Evolutionary conservation across 2,888 invertebrate genomes (phyloP).

Genomic region (Cheilosia soror): DNA sequence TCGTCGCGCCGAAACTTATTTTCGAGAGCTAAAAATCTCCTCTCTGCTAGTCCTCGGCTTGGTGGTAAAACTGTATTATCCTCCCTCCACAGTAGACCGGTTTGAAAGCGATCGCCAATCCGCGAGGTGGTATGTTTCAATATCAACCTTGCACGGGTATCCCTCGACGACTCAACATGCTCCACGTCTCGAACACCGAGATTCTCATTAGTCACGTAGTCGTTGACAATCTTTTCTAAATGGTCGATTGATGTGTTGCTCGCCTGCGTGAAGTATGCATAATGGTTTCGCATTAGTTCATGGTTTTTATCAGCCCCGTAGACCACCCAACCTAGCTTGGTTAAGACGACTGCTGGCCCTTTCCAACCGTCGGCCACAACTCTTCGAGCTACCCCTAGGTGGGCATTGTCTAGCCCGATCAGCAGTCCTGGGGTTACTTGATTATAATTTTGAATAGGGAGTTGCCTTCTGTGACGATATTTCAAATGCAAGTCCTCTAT

Average conservation of each 20-base stretch:
- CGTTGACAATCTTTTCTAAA: background rate
- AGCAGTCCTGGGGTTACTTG: conserved; percentile 39
- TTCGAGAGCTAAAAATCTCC: conserved; percentile 64
- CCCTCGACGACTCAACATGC: conserved; percentile 9
- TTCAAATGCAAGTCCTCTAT: conserved; percentile 28
- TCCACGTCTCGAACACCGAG: conserved; percentile 5
- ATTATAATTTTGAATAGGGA: conserved; percentile 1
- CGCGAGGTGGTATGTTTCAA: conserved; percentile 17
- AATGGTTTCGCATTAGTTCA: background rate
- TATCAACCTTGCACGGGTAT: conserved; percentile 7
- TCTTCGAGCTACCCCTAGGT: conserved; percentile 15
- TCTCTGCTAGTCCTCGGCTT: conserved; percentile 65
- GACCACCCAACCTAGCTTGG: conserved; percentile 42
- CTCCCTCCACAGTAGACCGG: conserved; percentile 46
- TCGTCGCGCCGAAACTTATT: conserved; percentile 55
- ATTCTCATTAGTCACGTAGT: conserved; percentile 2
- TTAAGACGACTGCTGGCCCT: conserved; percentile 26
- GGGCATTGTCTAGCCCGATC: conserved; percentile 49
- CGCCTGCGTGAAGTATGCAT: background rate
- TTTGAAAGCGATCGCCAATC: conserved; percentile 30
- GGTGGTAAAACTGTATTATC: conserved; percentile 20
- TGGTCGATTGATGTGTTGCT: background rate
- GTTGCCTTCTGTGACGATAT: conserved; percentile 28
- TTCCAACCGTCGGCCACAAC: conserved; percentile 18
- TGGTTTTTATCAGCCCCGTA: conserved; percentile 4